These are phyloP conservation scores for Tyto alba DNA, from an alignment of 2,113 vertebrate genomes.

Conservation along the genomic window DNA sequence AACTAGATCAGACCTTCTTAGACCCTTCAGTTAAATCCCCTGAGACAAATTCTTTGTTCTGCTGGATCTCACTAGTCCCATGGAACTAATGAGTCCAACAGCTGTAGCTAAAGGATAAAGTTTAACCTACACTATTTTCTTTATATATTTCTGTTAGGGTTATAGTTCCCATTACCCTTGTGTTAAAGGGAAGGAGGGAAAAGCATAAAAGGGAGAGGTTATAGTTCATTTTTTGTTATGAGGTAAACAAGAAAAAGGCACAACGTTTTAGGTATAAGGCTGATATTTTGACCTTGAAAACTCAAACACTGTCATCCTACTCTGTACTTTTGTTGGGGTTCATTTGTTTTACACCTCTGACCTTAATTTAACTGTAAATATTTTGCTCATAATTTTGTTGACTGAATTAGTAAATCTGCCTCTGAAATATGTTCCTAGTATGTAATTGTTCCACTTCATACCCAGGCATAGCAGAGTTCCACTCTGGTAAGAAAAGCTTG, in stretches of 20 bases:
- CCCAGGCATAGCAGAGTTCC: background rate
- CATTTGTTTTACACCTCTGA: background rate
- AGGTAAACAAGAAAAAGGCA: slow-evolving; percentile 9
- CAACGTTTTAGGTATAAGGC: background rate
- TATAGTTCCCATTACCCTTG: background rate
- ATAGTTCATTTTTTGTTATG: background rate
- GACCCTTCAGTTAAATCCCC: background rate
- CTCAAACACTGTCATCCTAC: background rate
- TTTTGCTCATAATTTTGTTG: background rate
- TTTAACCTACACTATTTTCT: background rate
- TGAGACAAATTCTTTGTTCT: background rate
- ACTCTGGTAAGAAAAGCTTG: background rate
- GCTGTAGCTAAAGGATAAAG: background rate
- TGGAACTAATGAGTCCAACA: background rate
- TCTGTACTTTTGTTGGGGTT: background rate
- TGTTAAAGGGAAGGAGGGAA: background rate
- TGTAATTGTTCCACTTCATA: background rate
- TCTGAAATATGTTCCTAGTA: background rate
- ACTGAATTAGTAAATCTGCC: background rate
- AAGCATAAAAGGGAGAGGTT: background rate
- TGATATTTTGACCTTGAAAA: background rate
- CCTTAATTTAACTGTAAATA: background rate
- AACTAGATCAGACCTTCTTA: background rate
- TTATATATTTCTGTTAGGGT: background rate
- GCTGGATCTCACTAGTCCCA: background rate